Evolutionary conservation across 2,113 vertebrate species (phyloP), one percentile per base, ranked within the genome.

Genomic region (Tenebrosternarchus preto): DNA sequence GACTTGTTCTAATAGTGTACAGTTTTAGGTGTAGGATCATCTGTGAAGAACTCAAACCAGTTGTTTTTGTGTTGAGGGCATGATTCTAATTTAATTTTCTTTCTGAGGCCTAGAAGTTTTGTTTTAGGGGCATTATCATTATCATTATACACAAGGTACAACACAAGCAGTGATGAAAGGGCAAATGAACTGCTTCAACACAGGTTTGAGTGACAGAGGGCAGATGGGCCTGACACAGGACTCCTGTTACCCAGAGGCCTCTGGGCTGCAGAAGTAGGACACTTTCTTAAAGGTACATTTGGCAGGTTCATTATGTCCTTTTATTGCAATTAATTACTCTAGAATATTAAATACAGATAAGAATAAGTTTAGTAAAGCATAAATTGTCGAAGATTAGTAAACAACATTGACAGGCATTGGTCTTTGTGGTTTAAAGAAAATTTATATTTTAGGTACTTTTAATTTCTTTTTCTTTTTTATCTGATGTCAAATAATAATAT

Each of bases 141-240:
- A 50, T 50, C 3, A 46, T 46, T 46, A n/a, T 46, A 9, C 43
- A 15, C 15, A 50, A 15, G 1, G 1, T 50, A 12, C 43, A 50
- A 12, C 43, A 15, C 9, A 9, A 50, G 43, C 12, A 50, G 43
- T 15, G 43, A 50, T 67, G 61, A 29, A 81, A 60, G 55, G 72
- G 46, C 64, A 17, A 57, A 68, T 74, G 55, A 70, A 76, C 57
- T 67, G 31, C 64, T 80, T 68, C 22, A 75, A 70, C 43, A n/a
- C 72, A 80, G 69, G 24, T 31, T 24, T 76, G 80, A 81, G 36
- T 76, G 80, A 73, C 80, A 81, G 73, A 22, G 36, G 73, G 68
- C 80, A 81, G 73, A 76, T 81, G 73, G 72, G 55, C 12, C 22
- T 76, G 80, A 76, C 64, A 81, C 55, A 33, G 33, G 50, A 75